Evolutionary conservation across 2,113 vertebrate species (phyloP), one percentile per base, ranked within the genome.

Genomic region (Tupaia chinensis): DNA sequence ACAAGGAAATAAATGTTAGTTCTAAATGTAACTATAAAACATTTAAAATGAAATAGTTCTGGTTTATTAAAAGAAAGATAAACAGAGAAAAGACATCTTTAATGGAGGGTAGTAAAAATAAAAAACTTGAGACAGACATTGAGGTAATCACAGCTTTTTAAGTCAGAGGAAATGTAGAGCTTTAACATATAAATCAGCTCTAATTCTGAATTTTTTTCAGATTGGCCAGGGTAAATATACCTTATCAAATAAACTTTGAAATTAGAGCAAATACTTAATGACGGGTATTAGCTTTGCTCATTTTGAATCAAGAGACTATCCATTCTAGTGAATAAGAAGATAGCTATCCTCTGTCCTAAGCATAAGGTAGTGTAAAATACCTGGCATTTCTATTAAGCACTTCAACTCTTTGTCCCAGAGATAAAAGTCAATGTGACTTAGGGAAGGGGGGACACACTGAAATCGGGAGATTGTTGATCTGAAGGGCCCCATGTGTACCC

Each of bases 1-100:
- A 95, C n/a, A 93, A 89, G 77, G 74, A 95, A 92, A 97, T 88
- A 79, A 88, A 87, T 76, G n/a, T 65, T 72, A 54, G n/a, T 82
- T 96, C 65, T 15, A 84, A 79, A 79, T 81, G 69, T 20, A 94
- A 82, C 78, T 13, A 22, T 72, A 85, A 95, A 86, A 7, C 60
- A 86, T 90, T 93, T 90, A 79, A 93, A 90, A 95, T 82, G 22
- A 97, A 92, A 82, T 14, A 58, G n/a, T 72, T 90, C 17, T 94
- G 63, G 92, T 87, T 88, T 95, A 95, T 95, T 92, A 60, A 83
- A 93, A 13, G 14, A 66, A 56, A 34, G 17, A 85, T 77, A 73
- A 58, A 93, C 73, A 93, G 77, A 2, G 22, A 92, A 74, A 34
- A 92, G 23, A 70, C 27, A 78, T 68, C 17, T 87, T 96, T 88